Conservation (phyloP, 2,888 invertebrate species). For the Rosalia funebris region DNA sequence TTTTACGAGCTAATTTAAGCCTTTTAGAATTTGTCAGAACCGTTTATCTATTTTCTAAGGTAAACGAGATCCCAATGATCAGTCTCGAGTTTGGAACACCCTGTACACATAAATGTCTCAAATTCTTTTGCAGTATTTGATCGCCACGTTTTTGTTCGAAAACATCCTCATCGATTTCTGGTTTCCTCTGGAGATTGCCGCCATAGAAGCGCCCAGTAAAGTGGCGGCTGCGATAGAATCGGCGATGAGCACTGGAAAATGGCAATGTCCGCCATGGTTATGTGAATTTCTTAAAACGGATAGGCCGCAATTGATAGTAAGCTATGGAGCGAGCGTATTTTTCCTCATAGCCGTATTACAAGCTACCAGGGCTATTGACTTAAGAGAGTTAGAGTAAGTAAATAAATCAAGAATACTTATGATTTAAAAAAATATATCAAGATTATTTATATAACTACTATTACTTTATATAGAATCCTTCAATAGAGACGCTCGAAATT, state of each 20-base stretch:
- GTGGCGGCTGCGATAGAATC: conserved; percentile 49
- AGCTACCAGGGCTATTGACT: conserved; percentile 49
- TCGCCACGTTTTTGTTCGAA: conserved; percentile 56
- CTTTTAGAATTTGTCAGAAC: too few relatives aligned
- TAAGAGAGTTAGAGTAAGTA: conserved; percentile 44
- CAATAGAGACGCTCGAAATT: too few relatives aligned
- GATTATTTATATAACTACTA: neutral
- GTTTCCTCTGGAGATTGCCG: conserved; percentile 57
- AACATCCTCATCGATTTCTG: conserved; percentile 58
- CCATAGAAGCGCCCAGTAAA: conserved; percentile 45
- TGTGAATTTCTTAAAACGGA: conserved; percentile 48
- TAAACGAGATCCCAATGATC: too few relatives aligned
- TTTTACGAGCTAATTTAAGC: too few relatives aligned
- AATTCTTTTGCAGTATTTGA: conserved; percentile 56
- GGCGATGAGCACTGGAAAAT: conserved; percentile 31
- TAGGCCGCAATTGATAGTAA: conserved; percentile 45
- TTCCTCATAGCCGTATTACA: conserved; percentile 49
- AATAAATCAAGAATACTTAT: neutral
- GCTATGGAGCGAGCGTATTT: conserved; percentile 54
- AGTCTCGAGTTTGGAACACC: too few relatives aligned
- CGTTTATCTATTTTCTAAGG: too few relatives aligned
- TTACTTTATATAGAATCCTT: neutral
- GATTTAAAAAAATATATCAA: neutral
- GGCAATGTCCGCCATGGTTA: conserved; percentile 3
- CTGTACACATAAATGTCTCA: too few relatives aligned